Conservation (phyloP, 2,888 invertebrate species). For the Biston stratarius region DNA sequence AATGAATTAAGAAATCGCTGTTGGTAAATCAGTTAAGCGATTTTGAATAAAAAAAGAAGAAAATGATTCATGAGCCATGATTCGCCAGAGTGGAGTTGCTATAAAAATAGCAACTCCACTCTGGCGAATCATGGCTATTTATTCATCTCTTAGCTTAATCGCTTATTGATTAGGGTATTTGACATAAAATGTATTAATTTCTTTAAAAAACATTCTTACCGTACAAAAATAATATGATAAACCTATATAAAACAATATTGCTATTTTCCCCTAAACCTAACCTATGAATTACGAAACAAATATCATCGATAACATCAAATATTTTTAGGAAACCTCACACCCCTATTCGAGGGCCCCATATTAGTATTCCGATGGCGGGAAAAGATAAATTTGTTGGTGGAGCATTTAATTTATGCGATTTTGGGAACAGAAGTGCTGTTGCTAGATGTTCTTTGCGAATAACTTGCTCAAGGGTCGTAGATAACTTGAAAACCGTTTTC, state of each 20-base stretch:
- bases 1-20: too few species aligned
- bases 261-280: neutral
- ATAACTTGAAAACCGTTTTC: slow-evolving; percentile 39
- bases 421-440: slow-evolving; percentile 60
- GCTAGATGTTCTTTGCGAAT: slow-evolving; percentile 47
- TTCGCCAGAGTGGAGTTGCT: too few species aligned
- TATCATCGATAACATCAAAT: slow-evolving; percentile 27
- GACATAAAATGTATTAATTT: too few species aligned
- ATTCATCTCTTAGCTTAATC: too few species aligned
- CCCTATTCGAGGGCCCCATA: slow-evolving; percentile 57
- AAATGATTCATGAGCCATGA: too few species aligned
- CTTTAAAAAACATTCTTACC: too few species aligned
- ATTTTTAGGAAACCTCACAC: slow-evolving; percentile 26
- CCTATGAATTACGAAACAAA: slow-evolving; percentile 10
- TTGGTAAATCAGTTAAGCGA: too few species aligned
- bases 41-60: too few species aligned
- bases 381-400: slow-evolving; percentile 83
- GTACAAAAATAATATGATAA: too few species aligned
- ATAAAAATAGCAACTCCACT: too few species aligned
- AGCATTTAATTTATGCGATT: slow-evolving; percentile 82
- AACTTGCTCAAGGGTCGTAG: slow-evolving; percentile 37
- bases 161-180: too few species aligned
- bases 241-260: neutral
- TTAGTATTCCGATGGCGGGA: slow-evolving; percentile 83
- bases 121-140: too few species aligned